phyloP scores from a whole-genome alignment of 2,888 invertebrate genomes.

The Pherbina coryleti region DNA sequence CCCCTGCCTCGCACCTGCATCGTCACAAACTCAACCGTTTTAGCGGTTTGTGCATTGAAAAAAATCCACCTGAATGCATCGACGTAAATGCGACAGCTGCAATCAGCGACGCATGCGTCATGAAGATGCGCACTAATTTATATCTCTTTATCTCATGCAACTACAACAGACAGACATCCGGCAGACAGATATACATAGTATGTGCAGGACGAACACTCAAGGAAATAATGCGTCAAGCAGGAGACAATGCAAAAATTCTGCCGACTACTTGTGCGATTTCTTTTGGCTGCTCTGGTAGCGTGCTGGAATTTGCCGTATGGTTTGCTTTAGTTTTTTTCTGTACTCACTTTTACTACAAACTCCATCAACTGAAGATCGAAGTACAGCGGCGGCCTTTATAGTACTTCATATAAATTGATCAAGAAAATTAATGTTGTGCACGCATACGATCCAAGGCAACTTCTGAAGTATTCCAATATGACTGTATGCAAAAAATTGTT shows the following conservation, averaged over 20 bases:
- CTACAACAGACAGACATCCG: neutral
- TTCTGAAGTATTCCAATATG: too few relatives aligned
- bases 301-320: slow-evolving; percentile 14
- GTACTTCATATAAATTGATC: neutral
- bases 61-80: neutral
- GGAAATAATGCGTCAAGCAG: neutral
- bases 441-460: too few relatives aligned
- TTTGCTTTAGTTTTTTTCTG: neutral
- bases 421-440: neutral
- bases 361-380: too few relatives aligned
- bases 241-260: neutral
- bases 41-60: neutral
- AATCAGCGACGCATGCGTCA: neutral
- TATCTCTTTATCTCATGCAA: slow-evolving; percentile 16
- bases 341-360: too few relatives aligned
- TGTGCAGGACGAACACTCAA: neutral
- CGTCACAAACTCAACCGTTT: neutral
- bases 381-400: neutral
- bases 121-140: neutral
- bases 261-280: slow-evolving; percentile 9
- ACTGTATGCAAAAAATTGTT: neutral
- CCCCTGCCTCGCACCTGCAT: neutral
- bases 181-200: neutral
- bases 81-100: neutral
- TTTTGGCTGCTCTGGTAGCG: neutral